Base-by-base conservation (phyloP, 2,888 invertebrate species). In the Caenorhabditis becei region DNA sequence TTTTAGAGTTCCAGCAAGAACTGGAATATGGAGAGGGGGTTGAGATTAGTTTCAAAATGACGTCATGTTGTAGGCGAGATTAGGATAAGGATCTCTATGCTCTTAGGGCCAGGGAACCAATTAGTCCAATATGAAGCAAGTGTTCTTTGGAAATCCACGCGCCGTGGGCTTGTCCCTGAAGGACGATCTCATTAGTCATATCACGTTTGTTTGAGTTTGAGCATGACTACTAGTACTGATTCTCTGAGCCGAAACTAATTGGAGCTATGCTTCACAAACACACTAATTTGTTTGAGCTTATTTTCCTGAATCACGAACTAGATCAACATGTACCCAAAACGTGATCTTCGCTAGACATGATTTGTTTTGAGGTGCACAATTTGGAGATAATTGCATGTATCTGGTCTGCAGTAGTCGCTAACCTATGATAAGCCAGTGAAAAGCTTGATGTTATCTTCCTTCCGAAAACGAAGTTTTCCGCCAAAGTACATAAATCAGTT, bases 401-500 rank as follows among this genome's bases (percentile, higher is more conserved):
- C 67, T 75, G 44, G 58, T 70, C 58, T 69, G 58, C 23, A 59
- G 44, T 26, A 35, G 26, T 41, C 26, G 37, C 53, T 41, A 61
- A 35, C 58, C 26, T 49, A 70, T 58, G 32, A 69, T 35, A 23
- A 7, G 24, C 37, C 24, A n/a, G n/a, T n/a, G n/a, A 3, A 26
- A 47, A 14, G 10, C 41, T 2, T 2, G 7, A 41, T 11, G 16
- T 32, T 18, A 51, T 49, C 18, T 41, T n/a, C 14, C 41, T 41
- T 14, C 41, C 7, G 26, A 69, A n/a, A 69, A 70, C 61, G 37
- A 59, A 51, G 35, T 70, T 35, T 72, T 62, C 54, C 58, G 51
- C 47, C n/a, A 41, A 74, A 63, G 65, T 74, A 51, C 65, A 74
- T 44, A 59, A 59, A 59, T 51, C 41, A 41, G 59, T 59, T 59